phyloP scores from a whole-genome alignment of 2,888 invertebrate genomes.

The Dynastes tityus region DNA sequence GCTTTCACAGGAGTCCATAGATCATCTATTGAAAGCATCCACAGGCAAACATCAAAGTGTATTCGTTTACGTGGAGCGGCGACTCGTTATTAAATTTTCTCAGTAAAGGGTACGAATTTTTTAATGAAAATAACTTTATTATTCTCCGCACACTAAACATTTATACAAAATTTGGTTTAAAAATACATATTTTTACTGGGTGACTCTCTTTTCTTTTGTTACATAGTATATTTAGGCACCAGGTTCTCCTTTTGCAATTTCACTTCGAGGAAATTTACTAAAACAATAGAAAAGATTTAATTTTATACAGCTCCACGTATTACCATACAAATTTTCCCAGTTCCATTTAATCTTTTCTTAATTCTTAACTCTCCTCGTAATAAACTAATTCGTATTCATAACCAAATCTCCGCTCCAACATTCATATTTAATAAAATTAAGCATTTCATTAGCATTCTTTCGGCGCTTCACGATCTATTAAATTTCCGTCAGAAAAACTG shows the following conservation, averaged over 20 bases:
- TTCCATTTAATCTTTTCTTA: conserved; percentile 27
- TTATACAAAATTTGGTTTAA: too few species aligned
- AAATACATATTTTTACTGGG: too few species aligned
- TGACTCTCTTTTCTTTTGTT: too few species aligned
- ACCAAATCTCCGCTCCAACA: conserved; percentile 23
- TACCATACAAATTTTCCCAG: conserved; percentile 21
- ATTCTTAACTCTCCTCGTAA: conserved; percentile 26
- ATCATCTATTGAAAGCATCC: too few species aligned
- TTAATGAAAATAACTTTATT: too few species aligned
- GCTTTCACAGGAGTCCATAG: too few species aligned
- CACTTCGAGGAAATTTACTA: not conserved
- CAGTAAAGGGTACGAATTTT: too few species aligned
- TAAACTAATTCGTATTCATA: conserved; percentile 47
- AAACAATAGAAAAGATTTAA: not conserved
- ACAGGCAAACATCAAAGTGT: too few species aligned
- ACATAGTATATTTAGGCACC: not conserved
- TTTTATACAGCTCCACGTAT: not conserved
- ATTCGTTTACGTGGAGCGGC: too few species aligned
- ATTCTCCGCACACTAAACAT: too few species aligned
- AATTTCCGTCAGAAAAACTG: conserved; percentile 2
- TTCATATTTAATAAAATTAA: conserved; percentile 42
- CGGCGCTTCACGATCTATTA: conserved; percentile 35
- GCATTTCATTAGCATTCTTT: conserved; percentile 46
- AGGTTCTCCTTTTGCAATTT: not conserved
- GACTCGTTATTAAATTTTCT: too few species aligned